Evolutionary conservation across 2,888 invertebrate species (phyloP).

Genomic region (Lampropteryx suffumata): DNA sequence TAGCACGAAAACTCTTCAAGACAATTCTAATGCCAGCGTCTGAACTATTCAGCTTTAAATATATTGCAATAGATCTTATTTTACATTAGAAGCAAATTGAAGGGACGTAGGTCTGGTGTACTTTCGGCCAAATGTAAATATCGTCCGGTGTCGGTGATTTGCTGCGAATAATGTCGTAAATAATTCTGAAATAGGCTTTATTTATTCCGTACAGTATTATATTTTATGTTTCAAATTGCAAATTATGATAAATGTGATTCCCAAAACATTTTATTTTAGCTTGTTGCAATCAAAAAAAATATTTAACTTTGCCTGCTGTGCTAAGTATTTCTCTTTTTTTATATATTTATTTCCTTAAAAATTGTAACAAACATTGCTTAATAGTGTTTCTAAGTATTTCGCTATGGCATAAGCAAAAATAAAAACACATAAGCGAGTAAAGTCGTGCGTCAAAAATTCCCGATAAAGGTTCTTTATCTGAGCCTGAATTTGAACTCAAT

Average conservation of each 20-base stretch:
- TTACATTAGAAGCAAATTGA: neutral
- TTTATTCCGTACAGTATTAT: slow-evolving; percentile 24
- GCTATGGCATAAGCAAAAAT: no score
- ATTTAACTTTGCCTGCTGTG: no score
- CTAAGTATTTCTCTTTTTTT: no score
- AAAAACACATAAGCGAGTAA: no score
- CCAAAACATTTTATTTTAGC: slow-evolving; percentile 4
- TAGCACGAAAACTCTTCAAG: no score
- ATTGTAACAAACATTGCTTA: no score
- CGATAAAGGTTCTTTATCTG: no score
- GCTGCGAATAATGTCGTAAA: slow-evolving; percentile 31
- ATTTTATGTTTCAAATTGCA: slow-evolving; percentile 33
- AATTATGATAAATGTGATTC: slow-evolving; percentile 18
- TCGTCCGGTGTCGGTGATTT: slow-evolving; percentile 21
- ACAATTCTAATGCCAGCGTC: neutral
- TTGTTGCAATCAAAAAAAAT: neutral
- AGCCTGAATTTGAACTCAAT: no score
- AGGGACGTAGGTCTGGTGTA: slow-evolving; percentile 23
- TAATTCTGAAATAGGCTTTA: slow-evolving; percentile 26
- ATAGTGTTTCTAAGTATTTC: no score
- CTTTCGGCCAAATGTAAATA: slow-evolving; percentile 32
- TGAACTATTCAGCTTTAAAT: neutral
- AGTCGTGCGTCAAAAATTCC: no score
- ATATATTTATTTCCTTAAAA: no score
- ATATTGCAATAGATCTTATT: neutral